Evolutionary conservation across 2,113 vertebrate genomes (phyloP), one percentile per base, ranked within the genome.

Genomic region (Antechinus stuartii): DNA sequence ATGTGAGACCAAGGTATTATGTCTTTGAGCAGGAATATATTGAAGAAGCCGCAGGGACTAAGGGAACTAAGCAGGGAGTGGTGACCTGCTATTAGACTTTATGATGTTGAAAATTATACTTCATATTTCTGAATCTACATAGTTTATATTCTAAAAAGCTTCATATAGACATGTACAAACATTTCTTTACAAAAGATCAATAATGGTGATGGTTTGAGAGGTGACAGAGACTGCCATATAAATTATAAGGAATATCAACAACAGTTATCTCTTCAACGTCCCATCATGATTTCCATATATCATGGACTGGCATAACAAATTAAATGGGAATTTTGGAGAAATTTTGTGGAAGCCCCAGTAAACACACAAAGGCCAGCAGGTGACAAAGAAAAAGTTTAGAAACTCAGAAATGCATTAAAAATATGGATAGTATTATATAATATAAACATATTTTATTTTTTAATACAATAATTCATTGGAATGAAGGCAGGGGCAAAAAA

Each of bases 81-180:
- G 61, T 16, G 30, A 68, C 27, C 61, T 68, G 3, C 61, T 68
- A 68, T 68, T 68, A 68, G 11, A 68, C 30, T 68, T 68, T 35
- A 27, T 35, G 30, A 27, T 35, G 30, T 30, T 35, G 61, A 68
- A 68, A 14, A 68, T 97, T 90, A 25, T 94, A 35, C 19, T 26
- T 90, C 22, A 68, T 35, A 49, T 89, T 68, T 93, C 55, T 94
- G 93, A 53, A 5, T 92, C 49, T 90, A 95, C 94, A 23, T 95
- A 92, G 57, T 95, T 97, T 97, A 61, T n/a, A 91, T 95, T 42
- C 49, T 91, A 96, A 92, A 91, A 92, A 92, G 54, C 12, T 95
- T 97, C 26, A 96, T 68, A 95, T 24, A 98, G n/a, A 90, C 91
- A 92, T 24, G 24, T 14, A 46, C 24, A 8, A 23, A 89, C 84